phyloP scores from a whole-genome alignment of 2,888 invertebrate species.

The Teinopalpus imperialis region DNA sequence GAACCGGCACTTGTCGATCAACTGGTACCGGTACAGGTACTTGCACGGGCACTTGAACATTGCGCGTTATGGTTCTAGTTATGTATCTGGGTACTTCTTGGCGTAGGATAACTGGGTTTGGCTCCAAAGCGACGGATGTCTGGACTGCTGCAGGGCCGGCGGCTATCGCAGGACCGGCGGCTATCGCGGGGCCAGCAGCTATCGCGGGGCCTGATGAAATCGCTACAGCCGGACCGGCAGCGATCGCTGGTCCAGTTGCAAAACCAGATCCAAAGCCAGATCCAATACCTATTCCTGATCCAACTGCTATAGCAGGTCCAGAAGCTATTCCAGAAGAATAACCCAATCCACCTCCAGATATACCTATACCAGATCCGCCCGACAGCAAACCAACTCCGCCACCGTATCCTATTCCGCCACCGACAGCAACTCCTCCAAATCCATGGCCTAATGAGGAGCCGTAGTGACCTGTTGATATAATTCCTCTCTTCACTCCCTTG shows the following conservation, averaged over 20 bases:
- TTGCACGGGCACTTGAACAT: conserved; percentile 64
- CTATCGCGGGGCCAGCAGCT: conserved; percentile 34
- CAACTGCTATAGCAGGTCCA: conserved; percentile 26
- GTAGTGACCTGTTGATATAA: conserved; percentile 40
- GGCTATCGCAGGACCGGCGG: conserved; percentile 30
- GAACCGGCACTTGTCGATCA: conserved; percentile 71
- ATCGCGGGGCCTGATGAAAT: conserved; percentile 32
- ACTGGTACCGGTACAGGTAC: conserved; percentile 52
- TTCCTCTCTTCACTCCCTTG: conserved; percentile 64
- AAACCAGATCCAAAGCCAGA: conserved; percentile 27
- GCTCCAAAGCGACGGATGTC: conserved; percentile 63
- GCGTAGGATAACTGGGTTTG: conserved; percentile 69
- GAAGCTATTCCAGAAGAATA: conserved; percentile 18
- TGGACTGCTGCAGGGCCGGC: conserved; percentile 48
- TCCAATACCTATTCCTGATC: conserved; percentile 26
- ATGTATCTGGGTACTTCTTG: conserved; percentile 72
- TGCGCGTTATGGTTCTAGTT: conserved; percentile 68
- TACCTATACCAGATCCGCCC: conserved; percentile 19
- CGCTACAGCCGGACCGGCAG: conserved; percentile 28
- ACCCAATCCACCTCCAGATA: conserved; percentile 19
- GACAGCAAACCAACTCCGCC: conserved; percentile 34
- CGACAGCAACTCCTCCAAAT: conserved; percentile 31
- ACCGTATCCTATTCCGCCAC: conserved; percentile 25
- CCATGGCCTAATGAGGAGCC: conserved; percentile 30
- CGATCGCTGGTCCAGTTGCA: conserved; percentile 24